A percentile compares a stretch with the other conserved stretches of the same genome.
Evolutionary conservation across 2,888 invertebrate species (phyloP).

Genomic region (Bimastos eiseni): DNA sequence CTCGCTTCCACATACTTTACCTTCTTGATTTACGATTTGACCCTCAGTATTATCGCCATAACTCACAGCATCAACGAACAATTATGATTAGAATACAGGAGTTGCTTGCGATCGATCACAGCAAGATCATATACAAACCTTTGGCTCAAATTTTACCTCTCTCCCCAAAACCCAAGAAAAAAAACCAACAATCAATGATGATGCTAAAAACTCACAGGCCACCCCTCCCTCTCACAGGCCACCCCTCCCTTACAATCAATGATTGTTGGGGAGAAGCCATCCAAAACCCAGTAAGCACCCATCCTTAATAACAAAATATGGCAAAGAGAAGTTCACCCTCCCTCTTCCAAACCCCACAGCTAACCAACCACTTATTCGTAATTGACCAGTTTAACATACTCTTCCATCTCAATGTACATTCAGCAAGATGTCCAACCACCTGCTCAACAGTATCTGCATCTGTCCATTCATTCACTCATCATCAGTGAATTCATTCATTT

Average conservation of each 20-base stretch:
- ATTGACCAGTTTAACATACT: background rate
- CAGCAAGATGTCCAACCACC: background rate
- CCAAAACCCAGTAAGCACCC: background rate
- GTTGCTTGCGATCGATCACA: background rate
- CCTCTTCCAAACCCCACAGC: background rate
- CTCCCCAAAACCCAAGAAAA: background rate
- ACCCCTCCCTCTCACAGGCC: too few relatives aligned
- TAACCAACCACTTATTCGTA: background rate
- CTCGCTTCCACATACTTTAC: background rate
- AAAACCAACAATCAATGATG: background rate
- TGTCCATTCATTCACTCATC: background rate
- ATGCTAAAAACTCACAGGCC: too few relatives aligned
- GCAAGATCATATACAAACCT: background rate
- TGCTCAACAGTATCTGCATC: background rate
- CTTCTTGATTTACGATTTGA: background rate
- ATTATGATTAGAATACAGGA: background rate
- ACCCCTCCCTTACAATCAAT: too few relatives aligned
- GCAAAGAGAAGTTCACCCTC: background rate
- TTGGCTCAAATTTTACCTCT: background rate
- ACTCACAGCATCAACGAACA: background rate
- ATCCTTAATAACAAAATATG: background rate
- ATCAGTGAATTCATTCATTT: background rate
- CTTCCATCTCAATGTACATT: background rate
- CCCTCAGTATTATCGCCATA: background rate
- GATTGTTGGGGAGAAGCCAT: too few relatives aligned